Evolutionary conservation across 2,888 invertebrate genomes (phyloP), one percentile per base, ranked within the genome.

Genomic region (Agelastica alni): DNA sequence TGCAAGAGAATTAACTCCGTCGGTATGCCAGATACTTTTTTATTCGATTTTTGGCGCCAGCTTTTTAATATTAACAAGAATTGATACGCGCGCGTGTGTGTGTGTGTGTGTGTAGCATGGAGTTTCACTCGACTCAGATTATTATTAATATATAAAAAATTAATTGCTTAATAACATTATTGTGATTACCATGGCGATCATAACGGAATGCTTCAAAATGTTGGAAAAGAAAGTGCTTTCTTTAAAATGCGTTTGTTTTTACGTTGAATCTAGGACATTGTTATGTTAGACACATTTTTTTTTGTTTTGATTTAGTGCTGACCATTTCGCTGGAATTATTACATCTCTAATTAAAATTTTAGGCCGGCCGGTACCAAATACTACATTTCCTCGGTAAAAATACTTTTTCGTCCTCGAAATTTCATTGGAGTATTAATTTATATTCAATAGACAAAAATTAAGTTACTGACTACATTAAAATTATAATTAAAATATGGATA

Each of bases 11-110:
- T n/a, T 51, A 43, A 34, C 32, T 43, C 26, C 22, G 31, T 34
- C 13, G 28, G 20, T 10, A 30, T 22, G 32, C 6, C 31, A 22
- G 34, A 18, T 22, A 36, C 34, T 45, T 56, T 59, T 59, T 59
- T 53, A 53, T 56, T 59, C 53, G 53, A 32, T 59, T 59, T 59
- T 59, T 59, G 59, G 59, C 59, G 59, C 59, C 59, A 53, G 59
- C 53, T 34, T 49, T 41, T 48, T 51, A 53, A 58, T 54, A 53
- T 49, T 46, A 42, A 53, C 28, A 51, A 51, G 39, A 37, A 49
- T 14, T 46, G 46, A 37, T 45, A 32, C 45, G 45, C 7, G 30
- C 14, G 45, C 10, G 7, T 22, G 4, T 22, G 7, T 22, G 7
- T 31, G 12, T 31, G 30, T 34, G 7, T 36, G 6, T 36, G 16